A percentile compares a stretch with the other conserved stretches of the same genome.
phyloP scores from a whole-genome alignment of 1,140 invertebrate genomes.

The Leguminivora glycinivorella region DNA sequence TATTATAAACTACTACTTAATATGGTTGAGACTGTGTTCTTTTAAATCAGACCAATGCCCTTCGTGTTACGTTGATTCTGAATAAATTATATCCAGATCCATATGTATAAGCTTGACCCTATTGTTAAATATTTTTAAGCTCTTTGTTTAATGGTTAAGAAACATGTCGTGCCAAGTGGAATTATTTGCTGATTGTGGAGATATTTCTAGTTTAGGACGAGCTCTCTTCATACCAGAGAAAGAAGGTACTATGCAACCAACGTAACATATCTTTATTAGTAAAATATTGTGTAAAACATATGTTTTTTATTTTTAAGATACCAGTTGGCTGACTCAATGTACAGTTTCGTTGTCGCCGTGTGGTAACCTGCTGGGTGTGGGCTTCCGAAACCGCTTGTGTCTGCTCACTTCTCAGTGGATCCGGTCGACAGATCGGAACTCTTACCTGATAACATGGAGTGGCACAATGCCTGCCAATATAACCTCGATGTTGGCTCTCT shows the following conservation, averaged over 20 bases:
- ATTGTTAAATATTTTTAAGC: background rate
- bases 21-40: background rate
- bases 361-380: constrained; percentile 85
- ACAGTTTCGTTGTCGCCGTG: constrained; percentile 86
- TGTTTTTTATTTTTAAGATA: constrained; percentile 70
- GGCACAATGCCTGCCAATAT: constrained; percentile 75
- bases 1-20: background rate
- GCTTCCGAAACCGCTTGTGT: constrained; percentile 82
- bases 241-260: constrained; percentile 50
- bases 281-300: constrained; percentile 39
- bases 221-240: constrained; percentile 79
- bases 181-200: constrained; percentile 82
- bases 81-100: background rate
- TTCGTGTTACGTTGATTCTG: background rate
- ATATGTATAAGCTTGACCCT: background rate
- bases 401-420: constrained; percentile 84
- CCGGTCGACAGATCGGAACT: constrained; percentile 73
- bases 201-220: constrained; percentile 81
- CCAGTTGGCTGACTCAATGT: constrained; percentile 86
- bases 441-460: constrained; percentile 79
- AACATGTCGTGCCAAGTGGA: constrained; percentile 81
- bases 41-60: background rate
- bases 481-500: constrained; percentile 73
- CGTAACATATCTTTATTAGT: constrained; percentile 12
- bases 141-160: constrained; percentile 1